A percentile compares a stretch with the other conserved stretches of the same genome.
Conservation (phyloP, 2,113 vertebrate species). For the Octodon degus region DNA sequence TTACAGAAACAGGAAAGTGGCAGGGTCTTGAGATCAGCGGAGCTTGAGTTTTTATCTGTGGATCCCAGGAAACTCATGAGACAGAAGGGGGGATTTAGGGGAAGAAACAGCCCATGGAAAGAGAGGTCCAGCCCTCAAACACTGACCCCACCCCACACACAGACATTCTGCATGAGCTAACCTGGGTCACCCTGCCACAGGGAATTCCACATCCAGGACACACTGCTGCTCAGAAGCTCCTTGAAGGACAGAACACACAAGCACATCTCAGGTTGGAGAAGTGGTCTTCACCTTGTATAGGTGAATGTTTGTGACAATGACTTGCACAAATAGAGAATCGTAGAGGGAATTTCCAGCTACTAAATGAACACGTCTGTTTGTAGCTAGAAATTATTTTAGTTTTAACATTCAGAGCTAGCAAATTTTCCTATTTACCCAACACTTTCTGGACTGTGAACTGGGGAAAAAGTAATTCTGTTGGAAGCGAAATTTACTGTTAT, state of each 20-base stretch:
- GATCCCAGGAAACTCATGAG: neutral
- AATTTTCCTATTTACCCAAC: neutral
- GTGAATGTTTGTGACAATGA: neutral
- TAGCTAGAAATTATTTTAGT: neutral
- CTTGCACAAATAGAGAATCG: neutral
- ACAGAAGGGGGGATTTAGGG: neutral
- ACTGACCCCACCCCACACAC: neutral
- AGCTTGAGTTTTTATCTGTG: neutral
- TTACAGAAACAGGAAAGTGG: neutral
- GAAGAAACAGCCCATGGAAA: neutral
- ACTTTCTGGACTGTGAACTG: neutral
- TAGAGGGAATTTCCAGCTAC: neutral
- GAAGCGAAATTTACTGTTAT: neutral
- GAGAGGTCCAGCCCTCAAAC: neutral
- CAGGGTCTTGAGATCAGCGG: neutral
- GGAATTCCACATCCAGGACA: neutral
- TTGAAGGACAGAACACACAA: neutral
- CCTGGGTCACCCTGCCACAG: neutral
- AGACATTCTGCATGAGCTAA: neutral
- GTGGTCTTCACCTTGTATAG: neutral
- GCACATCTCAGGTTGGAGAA: neutral
- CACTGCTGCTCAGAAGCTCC: neutral
- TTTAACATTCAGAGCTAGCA: neutral
- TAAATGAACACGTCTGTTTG: neutral
- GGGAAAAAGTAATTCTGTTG: neutral